phyloP scores from a whole-genome alignment of 2,888 invertebrate genomes.

The Panzeria rudis region DNA sequence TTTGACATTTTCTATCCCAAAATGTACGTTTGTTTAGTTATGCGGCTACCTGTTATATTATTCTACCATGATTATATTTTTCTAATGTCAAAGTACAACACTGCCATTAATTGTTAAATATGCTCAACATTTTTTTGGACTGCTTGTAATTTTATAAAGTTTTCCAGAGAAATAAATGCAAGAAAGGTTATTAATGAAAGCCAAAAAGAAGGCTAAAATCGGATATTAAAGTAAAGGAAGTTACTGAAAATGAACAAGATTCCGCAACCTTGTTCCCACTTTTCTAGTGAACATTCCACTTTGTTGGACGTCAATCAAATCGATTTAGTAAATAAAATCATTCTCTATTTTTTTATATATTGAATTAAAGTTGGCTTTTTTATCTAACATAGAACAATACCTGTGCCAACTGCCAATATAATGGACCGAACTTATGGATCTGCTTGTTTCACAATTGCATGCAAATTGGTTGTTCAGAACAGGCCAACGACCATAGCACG shows the following conservation, averaged over 20 bases:
- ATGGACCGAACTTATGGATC: constrained; percentile 93
- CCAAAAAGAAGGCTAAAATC: constrained; percentile 5
- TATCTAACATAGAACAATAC: constrained; percentile 84
- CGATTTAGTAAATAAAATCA: constrained; percentile 75
- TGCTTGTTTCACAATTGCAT: constrained; percentile 92
- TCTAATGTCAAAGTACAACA: constrained; percentile 36
- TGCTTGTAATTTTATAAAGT: constrained; percentile 32
- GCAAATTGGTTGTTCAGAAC: constrained; percentile 93
- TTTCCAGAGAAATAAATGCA: background rate
- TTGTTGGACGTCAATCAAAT: constrained; percentile 77
- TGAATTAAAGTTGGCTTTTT: background rate
- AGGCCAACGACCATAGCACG: constrained; percentile 92
- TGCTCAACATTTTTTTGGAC: constrained; percentile 1
- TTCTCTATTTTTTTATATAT: constrained; percentile 15
- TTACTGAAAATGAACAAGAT: constrained; percentile 65
- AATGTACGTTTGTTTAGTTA: too few species aligned
- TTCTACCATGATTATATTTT: background rate
- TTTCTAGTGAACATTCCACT: constrained; percentile 74
- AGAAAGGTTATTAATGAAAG: constrained; percentile 42
- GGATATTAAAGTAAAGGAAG: constrained; percentile 12
- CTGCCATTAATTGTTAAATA: constrained; percentile 47
- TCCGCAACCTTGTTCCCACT: constrained; percentile 75
- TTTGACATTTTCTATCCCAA: too few species aligned
- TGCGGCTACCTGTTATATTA: too few species aligned
- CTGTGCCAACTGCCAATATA: constrained; percentile 90